These are phyloP conservation scores for Sinodicranocentrus sp. DNA, from an alignment of 2,888 invertebrate species.

Conservation along the genomic window DNA sequence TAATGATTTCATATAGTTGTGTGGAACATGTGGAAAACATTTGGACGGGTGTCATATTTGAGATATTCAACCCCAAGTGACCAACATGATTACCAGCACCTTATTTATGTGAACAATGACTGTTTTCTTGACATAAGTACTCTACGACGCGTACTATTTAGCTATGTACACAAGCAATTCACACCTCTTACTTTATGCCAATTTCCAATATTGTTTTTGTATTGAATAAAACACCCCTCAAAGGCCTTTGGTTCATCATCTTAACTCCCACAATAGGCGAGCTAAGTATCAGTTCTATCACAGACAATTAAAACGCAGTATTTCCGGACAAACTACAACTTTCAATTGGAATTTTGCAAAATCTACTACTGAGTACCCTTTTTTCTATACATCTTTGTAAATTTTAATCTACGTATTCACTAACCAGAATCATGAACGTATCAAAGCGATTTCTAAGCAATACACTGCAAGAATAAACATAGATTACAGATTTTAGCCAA, in stretches of 20 bases:
- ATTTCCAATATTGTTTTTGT: constrained; percentile 5
- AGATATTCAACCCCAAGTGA: constrained; percentile 43
- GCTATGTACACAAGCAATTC: neutral
- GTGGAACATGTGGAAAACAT: constrained; percentile 65
- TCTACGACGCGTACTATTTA: neutral
- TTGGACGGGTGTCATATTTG: constrained; percentile 63
- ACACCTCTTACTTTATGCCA: neutral
- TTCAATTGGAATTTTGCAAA: constrained; percentile 52
- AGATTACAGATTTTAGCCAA: neutral
- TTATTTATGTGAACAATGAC: neutral
- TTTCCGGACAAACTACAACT: constrained; percentile 51
- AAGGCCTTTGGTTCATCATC: constrained; percentile 71
- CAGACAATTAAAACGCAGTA: constrained; percentile 70
- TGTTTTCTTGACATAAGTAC: neutral
- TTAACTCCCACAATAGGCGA: constrained; percentile 59
- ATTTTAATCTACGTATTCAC: neutral
- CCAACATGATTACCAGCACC: constrained; percentile 59
- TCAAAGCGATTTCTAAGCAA: constrained; percentile 35
- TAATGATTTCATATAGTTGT: constrained; percentile 18
- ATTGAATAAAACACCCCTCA: constrained; percentile 48
- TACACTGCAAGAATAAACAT: constrained; percentile 35
- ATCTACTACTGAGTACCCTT: neutral
- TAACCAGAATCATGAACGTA: neutral
- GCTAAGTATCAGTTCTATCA: constrained; percentile 69
- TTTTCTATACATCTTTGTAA: neutral